These are phyloP conservation scores for Drosophila subquinaria DNA, from an alignment of 2,888 invertebrate species.

Conservation along the genomic window DNA sequence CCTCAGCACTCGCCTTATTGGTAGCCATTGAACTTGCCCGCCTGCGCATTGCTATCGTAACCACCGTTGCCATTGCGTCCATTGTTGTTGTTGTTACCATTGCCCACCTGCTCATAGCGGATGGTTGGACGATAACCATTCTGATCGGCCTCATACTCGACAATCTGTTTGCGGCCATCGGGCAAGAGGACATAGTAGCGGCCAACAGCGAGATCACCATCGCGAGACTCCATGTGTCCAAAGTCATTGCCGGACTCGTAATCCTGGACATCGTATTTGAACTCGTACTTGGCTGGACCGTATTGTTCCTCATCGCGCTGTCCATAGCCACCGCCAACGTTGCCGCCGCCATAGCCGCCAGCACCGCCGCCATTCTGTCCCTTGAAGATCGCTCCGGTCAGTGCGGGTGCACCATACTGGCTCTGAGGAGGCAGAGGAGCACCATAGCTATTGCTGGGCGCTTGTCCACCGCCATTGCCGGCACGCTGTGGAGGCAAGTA, in stretches of 20 bases:
- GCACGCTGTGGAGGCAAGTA: conserved; percentile 85
- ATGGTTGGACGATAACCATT: conserved; percentile 90
- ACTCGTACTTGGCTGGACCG: conserved; percentile 90
- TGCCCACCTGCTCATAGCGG: conserved; percentile 88
- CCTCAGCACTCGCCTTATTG: conserved; percentile 66
- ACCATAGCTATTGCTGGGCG: conserved; percentile 78
- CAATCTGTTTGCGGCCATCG: conserved; percentile 90
- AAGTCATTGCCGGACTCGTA: conserved; percentile 89
- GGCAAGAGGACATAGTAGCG: conserved; percentile 89
- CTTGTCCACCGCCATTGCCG: conserved; percentile 51
- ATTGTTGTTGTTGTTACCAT: conserved; percentile 71
- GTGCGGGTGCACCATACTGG: conserved; percentile 87
- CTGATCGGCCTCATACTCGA: conserved; percentile 90
- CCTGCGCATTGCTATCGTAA: conserved; percentile 81
- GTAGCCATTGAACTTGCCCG: conserved; percentile 81
- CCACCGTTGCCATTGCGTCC: conserved; percentile 70
- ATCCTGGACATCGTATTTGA: conserved; percentile 89
- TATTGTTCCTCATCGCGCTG: conserved; percentile 85
- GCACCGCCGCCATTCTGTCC: conserved; percentile 75
- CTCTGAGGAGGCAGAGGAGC: conserved; percentile 85
- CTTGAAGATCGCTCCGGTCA: conserved; percentile 86
- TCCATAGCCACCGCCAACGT: conserved; percentile 62
- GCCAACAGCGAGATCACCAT: conserved; percentile 88
- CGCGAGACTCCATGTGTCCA: conserved; percentile 89
- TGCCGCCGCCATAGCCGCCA: conserved; percentile 59